Evolutionary conservation across 2,113 vertebrate species (phyloP).

Genomic region (Corythoichthys intestinalis): DNA sequence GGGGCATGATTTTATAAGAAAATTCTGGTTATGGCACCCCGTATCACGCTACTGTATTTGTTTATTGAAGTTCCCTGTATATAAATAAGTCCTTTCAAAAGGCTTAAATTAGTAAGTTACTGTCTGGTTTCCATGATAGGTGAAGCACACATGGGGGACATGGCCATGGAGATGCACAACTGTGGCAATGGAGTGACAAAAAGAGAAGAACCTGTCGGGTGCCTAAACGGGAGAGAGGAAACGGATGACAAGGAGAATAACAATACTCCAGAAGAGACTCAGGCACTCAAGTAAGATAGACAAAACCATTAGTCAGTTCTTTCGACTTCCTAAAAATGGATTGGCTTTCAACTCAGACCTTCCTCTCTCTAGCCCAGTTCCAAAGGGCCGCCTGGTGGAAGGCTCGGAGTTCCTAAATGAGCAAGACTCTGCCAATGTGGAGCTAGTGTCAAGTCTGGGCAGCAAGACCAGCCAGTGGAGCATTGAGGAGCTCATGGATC

Average conservation of each 20-base stretch:
- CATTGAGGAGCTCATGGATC: slow-evolving; percentile 78
- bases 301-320: not conserved
- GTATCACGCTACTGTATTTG: too few relatives aligned
- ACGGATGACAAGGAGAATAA: slow-evolving; percentile 62
- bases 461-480: slow-evolving; percentile 77
- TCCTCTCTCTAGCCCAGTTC: slow-evolving; percentile 59
- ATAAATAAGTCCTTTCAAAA: not conserved
- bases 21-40: too few relatives aligned
- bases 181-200: slow-evolving; percentile 25
- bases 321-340: not conserved
- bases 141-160: slow-evolving; percentile 35
- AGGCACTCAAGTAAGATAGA: slow-evolving; percentile 62
- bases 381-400: slow-evolving; percentile 57
- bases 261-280: slow-evolving; percentile 57
- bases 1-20: too few relatives aligned
- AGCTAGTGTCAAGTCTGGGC: slow-evolving; percentile 63
- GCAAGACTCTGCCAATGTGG: slow-evolving; percentile 66
- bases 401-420: slow-evolving; percentile 67
- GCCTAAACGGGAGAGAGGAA: slow-evolving; percentile 70
- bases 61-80: too few relatives aligned
- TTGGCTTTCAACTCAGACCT: not conserved
- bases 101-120: not conserved
- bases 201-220: slow-evolving; percentile 34
- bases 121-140: not conserved
- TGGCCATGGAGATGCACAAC: slow-evolving; percentile 13